These are phyloP conservation scores for Triops longicaudatus DNA, from an alignment of 1,140 invertebrate genomes.

Conservation along the genomic window DNA sequence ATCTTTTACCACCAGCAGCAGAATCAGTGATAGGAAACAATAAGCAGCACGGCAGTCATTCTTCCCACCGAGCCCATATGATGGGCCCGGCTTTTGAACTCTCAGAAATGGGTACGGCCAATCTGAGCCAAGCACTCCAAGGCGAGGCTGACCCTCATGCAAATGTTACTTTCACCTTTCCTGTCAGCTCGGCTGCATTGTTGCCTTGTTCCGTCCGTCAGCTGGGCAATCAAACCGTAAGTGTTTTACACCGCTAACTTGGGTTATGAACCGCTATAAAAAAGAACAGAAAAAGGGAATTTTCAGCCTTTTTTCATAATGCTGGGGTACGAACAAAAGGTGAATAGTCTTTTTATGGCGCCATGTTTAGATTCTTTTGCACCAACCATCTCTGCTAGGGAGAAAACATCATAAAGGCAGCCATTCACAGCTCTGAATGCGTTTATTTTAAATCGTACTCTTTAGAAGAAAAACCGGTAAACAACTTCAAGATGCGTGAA, in stretches of 20 bases:
- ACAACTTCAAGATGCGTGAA: too few species aligned
- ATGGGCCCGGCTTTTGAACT: not conserved
- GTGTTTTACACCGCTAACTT: too few species aligned
- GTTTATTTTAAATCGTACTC: too few species aligned
- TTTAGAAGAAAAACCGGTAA: too few species aligned
- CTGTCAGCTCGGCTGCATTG: not conserved
- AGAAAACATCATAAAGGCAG: too few species aligned
- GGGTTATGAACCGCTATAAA: not conserved
- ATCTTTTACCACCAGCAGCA: constrained; percentile 2
- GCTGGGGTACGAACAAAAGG: not conserved
- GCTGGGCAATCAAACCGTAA: not conserved
- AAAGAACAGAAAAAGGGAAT: not conserved
- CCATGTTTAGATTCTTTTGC: too few species aligned
- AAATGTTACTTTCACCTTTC: not conserved
- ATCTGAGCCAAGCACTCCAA: not conserved
- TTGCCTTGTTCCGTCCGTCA: constrained; percentile 10
- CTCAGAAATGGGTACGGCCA: not conserved
- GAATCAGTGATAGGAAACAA: not conserved
- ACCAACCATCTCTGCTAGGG: too few species aligned
- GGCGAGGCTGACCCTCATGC: not conserved
- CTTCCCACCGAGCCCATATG: not conserved
- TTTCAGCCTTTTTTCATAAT: not conserved
- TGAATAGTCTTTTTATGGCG: too few species aligned
- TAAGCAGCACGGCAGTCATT: not conserved
- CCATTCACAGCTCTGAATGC: too few species aligned